Evolutionary conservation across 2,888 invertebrate genomes (phyloP), one percentile per base, ranked within the genome.

Genomic region (Taphrorychus bicolor): DNA sequence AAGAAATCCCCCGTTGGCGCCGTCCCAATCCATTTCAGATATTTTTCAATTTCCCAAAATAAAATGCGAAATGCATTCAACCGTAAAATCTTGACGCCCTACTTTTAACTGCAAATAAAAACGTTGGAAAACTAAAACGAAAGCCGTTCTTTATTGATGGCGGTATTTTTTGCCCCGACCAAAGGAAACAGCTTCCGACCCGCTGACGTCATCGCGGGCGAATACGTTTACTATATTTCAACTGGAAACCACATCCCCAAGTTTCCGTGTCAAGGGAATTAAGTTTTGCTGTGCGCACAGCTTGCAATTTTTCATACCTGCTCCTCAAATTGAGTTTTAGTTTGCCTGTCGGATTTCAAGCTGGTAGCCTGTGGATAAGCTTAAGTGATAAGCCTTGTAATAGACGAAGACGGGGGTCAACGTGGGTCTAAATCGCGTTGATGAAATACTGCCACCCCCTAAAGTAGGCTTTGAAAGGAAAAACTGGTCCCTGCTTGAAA

Each of bases 251-350:
- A 32, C 32, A 32, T 32, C 32, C 32, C 32, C 32, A 32, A 45
- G 45, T 45, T 45, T 45, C 45, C 14, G 17, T 45, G 45, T 45
- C 45, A 45, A 45, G 45, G 45, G 45, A 7, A 45, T 45, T 45
- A 45, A 45, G 16, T 45, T 45, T 45, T 32, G 32, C 32, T 32
- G 32, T 32, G 32, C 7, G 32, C 32, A 32, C 32, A 32, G 32
- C 32, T 45, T 45, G 45, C 45, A 45, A 45, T 45, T 45, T 45
- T 45, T 45, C 45, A 45, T 45, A 45, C 45, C 45, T 45, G 45
- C 14, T 45, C 14, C 45, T 5, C 17, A 45, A 32, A 45, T 45
- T 17, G 16, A 45, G 45, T 45, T 45, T 45, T 17, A 45, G 45
- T 14, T 17, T 45, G 45, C 14, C 14, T 45, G 45, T 16, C 45